Evolutionary conservation across 2,797 vertebrate genomes (phyloP), one percentile per base, ranked within the genome.

Genomic region (Nannoperca obscura): DNA sequence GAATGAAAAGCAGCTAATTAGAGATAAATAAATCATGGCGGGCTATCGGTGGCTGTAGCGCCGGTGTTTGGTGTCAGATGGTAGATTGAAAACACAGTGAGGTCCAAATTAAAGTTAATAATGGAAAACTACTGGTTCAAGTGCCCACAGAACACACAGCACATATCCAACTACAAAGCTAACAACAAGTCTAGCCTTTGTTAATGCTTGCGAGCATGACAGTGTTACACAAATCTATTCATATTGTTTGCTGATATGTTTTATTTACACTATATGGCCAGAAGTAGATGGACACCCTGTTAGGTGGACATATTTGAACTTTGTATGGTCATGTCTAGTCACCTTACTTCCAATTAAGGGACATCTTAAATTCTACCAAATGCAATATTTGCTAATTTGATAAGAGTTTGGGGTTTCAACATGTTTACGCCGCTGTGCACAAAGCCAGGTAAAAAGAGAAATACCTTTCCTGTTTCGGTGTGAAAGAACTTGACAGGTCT

Each of bases 21-120:
- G 93, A 91, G 93, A 94, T 96, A 84, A 96, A 96, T 97, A 96
- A 96, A 95, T 95, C 88, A 95, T 94, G 92, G 62, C 77, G 38
- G 67, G 89, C 91, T 95, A 93, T 95, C 95, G 84, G 92, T 93
- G 90, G 88, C 93, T 86, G 91, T 86, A 65, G 42, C n/a, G 65
- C 69, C 5, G 87, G 92, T 94, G 93, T 96, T 94, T 91, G 90
- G 93, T 96, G 92, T 92, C 92, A 30, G 82, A 70, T 55, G 76
- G 73, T 74, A 53, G 92, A 92, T 87, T 88, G 62, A 77, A 83
- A 84, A 86, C 85, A 79, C 82, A 27, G 68, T 84, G 32, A 87
- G 85, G 79, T 83, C 92, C 88, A 88, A 85, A 92, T 92, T 88
- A 91, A 89, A 88, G 80, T 89, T 89, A 93, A 91, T 89, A 91